Base-by-base conservation (phyloP, 2,113 vertebrate species). In the Oreochromis spilurus region DNA sequence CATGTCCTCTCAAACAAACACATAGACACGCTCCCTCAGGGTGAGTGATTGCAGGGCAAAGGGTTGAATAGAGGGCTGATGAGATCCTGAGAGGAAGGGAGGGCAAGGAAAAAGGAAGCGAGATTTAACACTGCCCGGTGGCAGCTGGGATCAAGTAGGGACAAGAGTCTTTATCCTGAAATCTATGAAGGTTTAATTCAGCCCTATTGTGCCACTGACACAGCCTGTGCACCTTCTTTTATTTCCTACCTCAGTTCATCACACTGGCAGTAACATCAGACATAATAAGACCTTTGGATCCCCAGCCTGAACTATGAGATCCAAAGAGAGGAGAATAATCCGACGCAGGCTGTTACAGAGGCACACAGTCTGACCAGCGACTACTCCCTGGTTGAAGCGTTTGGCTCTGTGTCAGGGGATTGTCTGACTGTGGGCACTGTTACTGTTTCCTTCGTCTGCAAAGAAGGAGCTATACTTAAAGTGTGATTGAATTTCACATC, bases 41-140 rank as follows among this genome's bases (percentile, higher is more conserved):
- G 85, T 85, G 92, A 95, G 82, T 91, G 92, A 95, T 95, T 91
- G 90, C 82, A n/a, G 82, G 34, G 84, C 43, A 36, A 3, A 81
- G 45, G 80, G 82, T 79, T 93, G 70, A 91, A 94, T 93, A 7
- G 88, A 24, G 54, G 89, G 82, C 52, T 89, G 88, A 94, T 93
- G 85, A 92, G 91, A 92, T 84, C 72, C 75, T 88, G 82, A 84
- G 87, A 82, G 48, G 57, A 80, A 79, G 57, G 53, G 29, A 36
- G 9, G 31, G 50, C 11, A 13, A 62, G 14, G 36, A 13, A 70
- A 55, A 31, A 67, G 84, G 79, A 72, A 21, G 5, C 16, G 12
- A 86, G 87, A 89, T 93, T 94, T 89, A 85, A 91, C 89, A 43
- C 48, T 3, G 6, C 19, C 7, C 16, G 17, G 53, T 60, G 84